Evolutionary conservation across 1,140 invertebrate genomes (phyloP).

Genomic region (Pseudomyrmex sp.): DNA sequence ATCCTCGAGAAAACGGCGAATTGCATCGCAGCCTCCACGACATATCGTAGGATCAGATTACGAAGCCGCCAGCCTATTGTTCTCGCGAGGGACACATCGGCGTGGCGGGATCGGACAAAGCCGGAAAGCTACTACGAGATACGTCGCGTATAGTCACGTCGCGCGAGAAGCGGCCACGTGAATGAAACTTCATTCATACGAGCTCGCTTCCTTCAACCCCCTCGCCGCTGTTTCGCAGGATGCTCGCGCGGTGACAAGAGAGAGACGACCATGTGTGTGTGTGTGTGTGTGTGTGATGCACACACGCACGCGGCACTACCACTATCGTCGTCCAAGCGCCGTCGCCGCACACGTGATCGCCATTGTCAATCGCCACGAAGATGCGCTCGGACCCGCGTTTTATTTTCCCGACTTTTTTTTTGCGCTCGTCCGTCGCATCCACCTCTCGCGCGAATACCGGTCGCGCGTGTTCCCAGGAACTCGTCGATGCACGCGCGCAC

Average conservation of each 20-base stretch:
- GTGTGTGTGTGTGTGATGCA: slow-evolving; percentile 1
- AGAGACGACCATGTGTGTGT: slow-evolving; percentile 47
- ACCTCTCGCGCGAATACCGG: slow-evolving; percentile 29
- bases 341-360: slow-evolving; percentile 76
- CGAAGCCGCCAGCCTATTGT: slow-evolving; percentile 47
- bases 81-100: slow-evolving; percentile 3
- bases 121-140: not conserved
- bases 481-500: not conserved
- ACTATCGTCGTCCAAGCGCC: slow-evolving; percentile 51
- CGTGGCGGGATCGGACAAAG: slow-evolving; percentile 38
- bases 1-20: too few relatives aligned
- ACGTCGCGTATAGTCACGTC: slow-evolving; percentile 18
- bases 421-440: slow-evolving; percentile 35
- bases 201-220: slow-evolving; percentile 64
- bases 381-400: slow-evolving; percentile 63
- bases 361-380: slow-evolving; percentile 75
- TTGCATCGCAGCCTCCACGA: too few relatives aligned
- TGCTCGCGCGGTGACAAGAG: slow-evolving; percentile 38
- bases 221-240: slow-evolving; percentile 58
- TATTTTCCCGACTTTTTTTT: slow-evolving; percentile 72
- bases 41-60: not conserved
- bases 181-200: slow-evolving; percentile 79
- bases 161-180: slow-evolving; percentile 67
- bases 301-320: slow-evolving; percentile 21
- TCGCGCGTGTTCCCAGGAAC: slow-evolving; percentile 10